Percentiles rank a stretch among this genome's conserved stretches.
Evolutionary conservation across 2,888 invertebrate species (phyloP).

Genomic region (Andrena bicolor): DNA sequence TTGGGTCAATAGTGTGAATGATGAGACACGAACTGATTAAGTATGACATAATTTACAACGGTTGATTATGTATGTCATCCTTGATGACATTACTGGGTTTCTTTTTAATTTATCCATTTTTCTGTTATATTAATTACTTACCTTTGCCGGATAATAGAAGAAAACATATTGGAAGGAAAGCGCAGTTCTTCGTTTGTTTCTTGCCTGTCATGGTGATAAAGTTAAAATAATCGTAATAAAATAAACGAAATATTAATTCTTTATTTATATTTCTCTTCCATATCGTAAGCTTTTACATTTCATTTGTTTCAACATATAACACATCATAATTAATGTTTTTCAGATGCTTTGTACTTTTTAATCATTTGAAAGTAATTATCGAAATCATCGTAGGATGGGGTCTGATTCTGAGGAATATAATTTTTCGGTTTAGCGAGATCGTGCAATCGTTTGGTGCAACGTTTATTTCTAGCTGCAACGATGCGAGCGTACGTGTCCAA

Average conservation of each 20-base stretch:
- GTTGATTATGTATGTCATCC: not conserved
- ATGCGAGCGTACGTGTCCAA: conserved; percentile 73
- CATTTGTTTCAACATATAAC: not conserved
- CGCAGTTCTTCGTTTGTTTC: conserved; percentile 29
- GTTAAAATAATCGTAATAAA: not conserved
- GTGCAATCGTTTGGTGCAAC: conserved; percentile 67
- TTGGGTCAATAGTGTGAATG: not conserved
- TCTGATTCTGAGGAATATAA: not conserved
- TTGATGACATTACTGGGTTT: not conserved
- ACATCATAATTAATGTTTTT: not conserved
- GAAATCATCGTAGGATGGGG: conserved; percentile 16
- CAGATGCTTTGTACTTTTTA: conserved; percentile 16
- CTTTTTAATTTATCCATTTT: not conserved
- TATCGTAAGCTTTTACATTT: not conserved
- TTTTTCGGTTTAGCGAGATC: conserved; percentile 69
- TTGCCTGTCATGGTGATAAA: not conserved
- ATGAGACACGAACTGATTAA: not conserved
- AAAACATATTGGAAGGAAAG: not conserved
- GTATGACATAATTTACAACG: not conserved
- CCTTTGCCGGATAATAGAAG: not conserved
- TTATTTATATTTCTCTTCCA: conserved; percentile 2
- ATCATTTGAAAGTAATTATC: conserved; percentile 47
- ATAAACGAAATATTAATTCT: not conserved
- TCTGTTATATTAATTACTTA: not conserved
- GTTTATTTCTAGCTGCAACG: conserved; percentile 65